Evolutionary conservation across 2,888 invertebrate genomes (phyloP).

Genomic region (Amorpha juglandis): DNA sequence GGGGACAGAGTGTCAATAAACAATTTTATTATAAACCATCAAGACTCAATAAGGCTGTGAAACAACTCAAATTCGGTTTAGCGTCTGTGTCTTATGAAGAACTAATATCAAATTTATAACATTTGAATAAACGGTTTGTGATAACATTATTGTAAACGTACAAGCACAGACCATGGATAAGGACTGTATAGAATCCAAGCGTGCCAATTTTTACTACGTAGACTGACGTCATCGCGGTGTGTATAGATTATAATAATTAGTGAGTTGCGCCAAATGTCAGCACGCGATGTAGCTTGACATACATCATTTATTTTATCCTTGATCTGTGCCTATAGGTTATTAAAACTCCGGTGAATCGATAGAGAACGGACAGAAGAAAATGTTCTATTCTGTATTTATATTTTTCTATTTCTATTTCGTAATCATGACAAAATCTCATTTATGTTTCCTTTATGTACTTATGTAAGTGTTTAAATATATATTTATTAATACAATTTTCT

Average conservation of each 20-base stretch:
- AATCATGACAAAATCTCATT: neutral
- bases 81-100: constrained; percentile 48
- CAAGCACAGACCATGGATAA: too few species aligned
- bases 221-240: too few species aligned
- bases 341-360: constrained; percentile 9
- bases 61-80: constrained; percentile 74
- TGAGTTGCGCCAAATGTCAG: too few species aligned
- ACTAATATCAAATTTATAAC: constrained; percentile 43
- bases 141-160: constrained; percentile 3
- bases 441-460: neutral
- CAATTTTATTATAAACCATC: constrained; percentile 61
- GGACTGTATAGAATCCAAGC: too few species aligned
- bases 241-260: too few species aligned
- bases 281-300: too few species aligned
- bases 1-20: constrained; percentile 59
- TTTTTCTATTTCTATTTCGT: too few species aligned
- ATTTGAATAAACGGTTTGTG: neutral
- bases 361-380: neutral
- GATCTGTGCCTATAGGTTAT: neutral
- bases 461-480: neutral
- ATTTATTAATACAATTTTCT: neutral
- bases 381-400: neutral
- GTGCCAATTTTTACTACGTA: too few species aligned
- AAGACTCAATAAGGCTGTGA: constrained; percentile 81
- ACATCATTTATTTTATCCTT: too few species aligned